phyloP scores from a whole-genome alignment of 2,113 vertebrate species.

The Gasterosteus aculeatus region DNA sequence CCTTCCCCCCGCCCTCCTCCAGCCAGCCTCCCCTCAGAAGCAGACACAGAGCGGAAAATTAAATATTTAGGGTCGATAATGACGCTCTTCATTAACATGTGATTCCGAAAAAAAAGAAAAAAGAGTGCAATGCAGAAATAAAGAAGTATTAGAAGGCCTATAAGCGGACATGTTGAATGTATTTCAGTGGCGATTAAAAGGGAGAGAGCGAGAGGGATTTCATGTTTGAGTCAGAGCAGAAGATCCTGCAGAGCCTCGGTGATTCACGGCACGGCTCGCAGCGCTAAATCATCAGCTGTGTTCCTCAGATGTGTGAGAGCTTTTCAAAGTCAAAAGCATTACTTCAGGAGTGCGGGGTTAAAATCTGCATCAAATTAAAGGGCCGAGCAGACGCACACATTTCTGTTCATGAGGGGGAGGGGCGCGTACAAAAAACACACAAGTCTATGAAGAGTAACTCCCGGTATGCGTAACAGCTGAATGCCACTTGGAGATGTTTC shows the following conservation, averaged over 20 bases:
- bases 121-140: constrained; percentile 83
- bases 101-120: constrained; percentile 81
- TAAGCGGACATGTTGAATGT: constrained; percentile 74
- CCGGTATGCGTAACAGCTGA: constrained; percentile 14
- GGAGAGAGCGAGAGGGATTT: constrained; percentile 51
- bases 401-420: constrained; percentile 44
- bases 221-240: constrained; percentile 58
- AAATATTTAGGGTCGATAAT: constrained; percentile 84
- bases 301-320: constrained; percentile 74
- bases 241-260: constrained; percentile 80
- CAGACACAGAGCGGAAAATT: constrained; percentile 80
- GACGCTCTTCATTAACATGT: constrained; percentile 83
- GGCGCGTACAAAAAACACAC: constrained; percentile 41
- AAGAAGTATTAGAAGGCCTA: constrained; percentile 78
- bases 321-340: constrained; percentile 73
- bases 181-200: constrained; percentile 62
- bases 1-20: constrained; percentile 21
- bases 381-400: constrained; percentile 54
- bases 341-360: constrained; percentile 65
- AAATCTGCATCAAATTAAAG: constrained; percentile 68
- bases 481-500: constrained; percentile 7
- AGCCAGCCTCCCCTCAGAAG: constrained; percentile 73
- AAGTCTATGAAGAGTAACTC: constrained; percentile 40
- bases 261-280: constrained; percentile 77
- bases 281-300: constrained; percentile 73